phyloP scores from a whole-genome alignment of 2,797 vertebrate species.

The Zenarchopterus dispar region DNA sequence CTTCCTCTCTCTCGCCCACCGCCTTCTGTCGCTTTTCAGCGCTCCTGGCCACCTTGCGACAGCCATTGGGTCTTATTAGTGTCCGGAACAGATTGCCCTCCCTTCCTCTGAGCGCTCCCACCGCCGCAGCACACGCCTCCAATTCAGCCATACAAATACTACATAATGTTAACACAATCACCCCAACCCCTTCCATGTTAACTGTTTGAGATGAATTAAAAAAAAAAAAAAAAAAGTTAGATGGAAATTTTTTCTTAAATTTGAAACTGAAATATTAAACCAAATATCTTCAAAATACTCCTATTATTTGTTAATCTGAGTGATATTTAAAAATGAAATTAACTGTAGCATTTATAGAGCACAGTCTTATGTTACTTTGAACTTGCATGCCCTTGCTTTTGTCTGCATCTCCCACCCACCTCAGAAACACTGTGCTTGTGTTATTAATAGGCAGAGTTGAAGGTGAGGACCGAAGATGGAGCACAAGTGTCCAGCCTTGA shows the following conservation, averaged over 20 bases:
- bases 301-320: no score
- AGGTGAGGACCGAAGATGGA: conserved; percentile 70
- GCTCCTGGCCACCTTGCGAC: conserved; percentile 79
- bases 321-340: background rate
- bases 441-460: conserved; percentile 73
- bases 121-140: conserved; percentile 83
- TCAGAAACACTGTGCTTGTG: conserved; percentile 17
- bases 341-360: no score
- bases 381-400: conserved; percentile 18
- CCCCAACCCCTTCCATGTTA: background rate
- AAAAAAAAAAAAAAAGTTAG: no score
- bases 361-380: conserved; percentile 3
- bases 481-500: conserved; percentile 72
- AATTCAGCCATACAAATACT: conserved; percentile 71
- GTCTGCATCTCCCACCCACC: conserved; percentile 40
- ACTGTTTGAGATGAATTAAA: conserved; percentile 1
- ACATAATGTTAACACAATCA: conserved; percentile 59
- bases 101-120: conserved; percentile 83
- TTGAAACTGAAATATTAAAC: background rate
- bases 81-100: conserved; percentile 81
- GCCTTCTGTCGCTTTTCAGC: conserved; percentile 61
- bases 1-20: conserved; percentile 45
- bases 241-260: background rate
- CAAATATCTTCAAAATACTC: no score
- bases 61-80: conserved; percentile 85